These are phyloP conservation scores for Hippopotamus amphibius DNA, from an alignment of 2,113 vertebrate species.

Conservation along the genomic window DNA sequence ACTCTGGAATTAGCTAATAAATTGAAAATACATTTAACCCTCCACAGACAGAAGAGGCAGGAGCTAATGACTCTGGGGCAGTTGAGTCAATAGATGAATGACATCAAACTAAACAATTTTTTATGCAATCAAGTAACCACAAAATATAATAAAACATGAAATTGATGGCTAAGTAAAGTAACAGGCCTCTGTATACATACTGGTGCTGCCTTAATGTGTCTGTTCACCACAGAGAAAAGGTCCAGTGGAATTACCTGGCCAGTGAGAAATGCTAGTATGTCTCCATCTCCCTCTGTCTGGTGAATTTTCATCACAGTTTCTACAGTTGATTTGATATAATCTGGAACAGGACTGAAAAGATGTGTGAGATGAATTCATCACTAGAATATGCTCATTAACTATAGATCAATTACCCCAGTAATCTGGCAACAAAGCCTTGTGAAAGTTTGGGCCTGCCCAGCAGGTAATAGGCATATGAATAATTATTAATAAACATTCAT, in stretches of 20 bases:
- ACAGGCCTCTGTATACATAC: background rate
- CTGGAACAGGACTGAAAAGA: constrained; percentile 94
- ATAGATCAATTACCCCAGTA: constrained; percentile 43
- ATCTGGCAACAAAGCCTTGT: constrained; percentile 18
- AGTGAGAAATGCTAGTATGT: constrained; percentile 96
- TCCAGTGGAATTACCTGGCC: constrained; percentile 91
- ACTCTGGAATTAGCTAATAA: constrained; percentile 68
- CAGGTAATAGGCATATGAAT: constrained; percentile 3
- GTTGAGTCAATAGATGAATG: background rate
- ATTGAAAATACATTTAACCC: constrained; percentile 1
- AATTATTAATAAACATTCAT: background rate
- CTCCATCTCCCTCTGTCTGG: constrained; percentile 96
- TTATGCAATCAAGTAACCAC: background rate
- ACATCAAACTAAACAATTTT: constrained; percentile 35
- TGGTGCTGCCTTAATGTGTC: background rate
- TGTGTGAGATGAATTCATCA: background rate
- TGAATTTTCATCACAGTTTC: constrained; percentile 99
- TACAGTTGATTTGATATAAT: constrained; percentile 98
- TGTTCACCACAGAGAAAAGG: background rate
- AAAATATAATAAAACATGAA: constrained; percentile 50
- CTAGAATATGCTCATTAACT: constrained; percentile 23
- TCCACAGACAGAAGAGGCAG: constrained; percentile 66
- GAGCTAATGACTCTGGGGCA: constrained; percentile 57
- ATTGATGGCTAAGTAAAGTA: constrained; percentile 25
- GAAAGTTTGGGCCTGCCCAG: background rate